Percentiles rank a stretch among this genome's conserved stretches.
Evolutionary conservation across 2,113 vertebrate genomes (phyloP).

Genomic region (Excalfactoria chinensis): DNA sequence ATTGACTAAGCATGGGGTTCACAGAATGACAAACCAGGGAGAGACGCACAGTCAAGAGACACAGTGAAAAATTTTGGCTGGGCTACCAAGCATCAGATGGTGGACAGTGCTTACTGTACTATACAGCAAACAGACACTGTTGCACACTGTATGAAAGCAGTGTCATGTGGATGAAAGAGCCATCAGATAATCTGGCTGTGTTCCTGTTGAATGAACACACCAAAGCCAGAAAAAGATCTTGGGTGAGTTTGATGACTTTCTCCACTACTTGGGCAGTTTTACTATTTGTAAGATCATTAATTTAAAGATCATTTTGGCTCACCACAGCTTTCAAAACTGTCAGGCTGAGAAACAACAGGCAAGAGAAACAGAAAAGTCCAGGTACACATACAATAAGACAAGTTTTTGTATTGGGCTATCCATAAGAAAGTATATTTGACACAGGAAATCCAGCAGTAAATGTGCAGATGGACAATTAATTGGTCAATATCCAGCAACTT

Average conservation of each 20-base stretch:
- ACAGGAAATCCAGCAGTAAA: background rate
- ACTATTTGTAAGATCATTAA: background rate
- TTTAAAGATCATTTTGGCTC: background rate
- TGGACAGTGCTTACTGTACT: fast-evolving
- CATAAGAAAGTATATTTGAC: background rate
- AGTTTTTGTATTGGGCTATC: background rate
- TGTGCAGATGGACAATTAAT: background rate
- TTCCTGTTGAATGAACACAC: background rate
- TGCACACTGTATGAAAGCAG: fast-evolving
- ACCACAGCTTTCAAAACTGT: background rate
- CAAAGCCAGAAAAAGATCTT: background rate
- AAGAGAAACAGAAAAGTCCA: background rate
- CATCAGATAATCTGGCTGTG: background rate
- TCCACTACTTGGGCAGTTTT: background rate
- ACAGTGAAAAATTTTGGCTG: background rate
- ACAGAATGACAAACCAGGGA: background rate
- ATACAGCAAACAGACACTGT: background rate
- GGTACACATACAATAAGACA: background rate
- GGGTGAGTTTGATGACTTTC: background rate
- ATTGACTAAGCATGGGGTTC: background rate
- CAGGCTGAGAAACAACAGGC: background rate
- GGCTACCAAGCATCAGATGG: background rate
- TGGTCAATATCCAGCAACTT: background rate
- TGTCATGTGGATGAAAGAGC: too few relatives aligned
- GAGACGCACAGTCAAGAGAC: background rate